Base-by-base conservation (phyloP, 2,888 invertebrate species). In the Sussaba pulchella region DNA sequence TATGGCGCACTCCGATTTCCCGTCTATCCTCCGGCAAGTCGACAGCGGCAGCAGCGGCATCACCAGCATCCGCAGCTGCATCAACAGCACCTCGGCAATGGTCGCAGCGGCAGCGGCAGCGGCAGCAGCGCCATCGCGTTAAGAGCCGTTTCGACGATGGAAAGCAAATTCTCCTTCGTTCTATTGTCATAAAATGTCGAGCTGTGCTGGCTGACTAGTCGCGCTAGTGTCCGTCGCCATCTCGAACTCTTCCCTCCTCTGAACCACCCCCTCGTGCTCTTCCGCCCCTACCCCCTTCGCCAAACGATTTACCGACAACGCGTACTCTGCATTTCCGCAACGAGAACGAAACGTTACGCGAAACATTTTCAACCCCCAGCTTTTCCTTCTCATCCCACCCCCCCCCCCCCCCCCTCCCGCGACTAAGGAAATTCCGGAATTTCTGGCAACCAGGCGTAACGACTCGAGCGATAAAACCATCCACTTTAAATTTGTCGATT, bases 1-100 rank as follows among this genome's bases (percentile, higher is more conserved):
- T 76, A 80, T 76, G 72, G 76, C 76, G 63, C 72, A 69, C 72
- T 72, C 76, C 80, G 80, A 76, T 80, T 80, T 80, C 57, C 75
- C 43, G 73, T 73, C 61, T 66, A n/a, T n/a, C n/a, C 47, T 69
- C 64, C 61, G 31, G 41, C 17, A n/a, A 69, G 10, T 39, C 41
- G 24, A 24, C 41, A 41, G 41, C 52, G 19, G 41, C 45, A 45
- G 57, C 54, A 45, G n/a, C 12, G 17, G 26, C 67, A 14, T n/a
- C n/a, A n/a, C 31, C 31, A 31, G 52, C 26, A 31, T 12, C 14
- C 14, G 31, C 17, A 26, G 39, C 39, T 10, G 39, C 39, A n/a
- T 24, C n/a, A 39, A 3, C 12, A 17, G 43, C 57, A 54, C 36
- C 45, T 45, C 59, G 24, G 47, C 50, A 52, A 70, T 36, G 19